These are phyloP conservation scores for Psilanteris sp. DNA, from an alignment of 1,140 invertebrate species.

Conservation along the genomic window DNA sequence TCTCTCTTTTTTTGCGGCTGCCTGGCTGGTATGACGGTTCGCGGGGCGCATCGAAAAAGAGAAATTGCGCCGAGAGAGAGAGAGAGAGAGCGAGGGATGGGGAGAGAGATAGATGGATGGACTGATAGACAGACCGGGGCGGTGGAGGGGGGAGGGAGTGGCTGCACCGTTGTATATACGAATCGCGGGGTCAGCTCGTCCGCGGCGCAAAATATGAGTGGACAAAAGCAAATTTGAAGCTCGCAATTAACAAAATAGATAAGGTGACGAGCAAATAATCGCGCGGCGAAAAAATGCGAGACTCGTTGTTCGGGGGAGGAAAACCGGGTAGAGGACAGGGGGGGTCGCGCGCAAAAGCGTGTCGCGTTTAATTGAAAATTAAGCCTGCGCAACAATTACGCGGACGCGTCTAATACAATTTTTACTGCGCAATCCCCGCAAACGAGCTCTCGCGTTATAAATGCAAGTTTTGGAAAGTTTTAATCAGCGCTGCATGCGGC, in stretches of 20 bases:
- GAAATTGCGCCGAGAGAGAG: constrained; percentile 5
- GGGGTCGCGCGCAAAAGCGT: constrained; percentile 1
- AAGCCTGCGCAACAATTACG: neutral
- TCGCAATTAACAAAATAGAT: constrained; percentile 63
- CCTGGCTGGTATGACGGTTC: constrained; percentile 50
- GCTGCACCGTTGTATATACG: constrained; percentile 41
- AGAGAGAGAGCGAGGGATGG: constrained; percentile 6
- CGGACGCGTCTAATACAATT: neutral
- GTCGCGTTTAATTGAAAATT: constrained; percentile 27
- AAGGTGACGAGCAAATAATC: constrained; percentile 40
- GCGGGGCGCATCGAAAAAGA: constrained; percentile 28
- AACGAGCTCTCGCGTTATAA: neutral
- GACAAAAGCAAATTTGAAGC: constrained; percentile 67
- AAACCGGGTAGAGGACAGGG: constrained; percentile 7
- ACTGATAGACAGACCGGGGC: too few relatives aligned
- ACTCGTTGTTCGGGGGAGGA: constrained; percentile 32
- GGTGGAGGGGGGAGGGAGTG: constrained; percentile 30
- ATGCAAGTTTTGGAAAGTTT: neutral
- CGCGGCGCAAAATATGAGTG: constrained; percentile 65
- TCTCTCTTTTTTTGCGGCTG: constrained; percentile 67
- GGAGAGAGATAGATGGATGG: too few relatives aligned
- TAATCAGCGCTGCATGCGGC: neutral
- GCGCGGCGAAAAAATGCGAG: constrained; percentile 21
- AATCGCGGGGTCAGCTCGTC: constrained; percentile 47
- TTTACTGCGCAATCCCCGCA: neutral